Conservation (phyloP, 2,797 vertebrate species). For the Odontamblyopus rebecca region DNA sequence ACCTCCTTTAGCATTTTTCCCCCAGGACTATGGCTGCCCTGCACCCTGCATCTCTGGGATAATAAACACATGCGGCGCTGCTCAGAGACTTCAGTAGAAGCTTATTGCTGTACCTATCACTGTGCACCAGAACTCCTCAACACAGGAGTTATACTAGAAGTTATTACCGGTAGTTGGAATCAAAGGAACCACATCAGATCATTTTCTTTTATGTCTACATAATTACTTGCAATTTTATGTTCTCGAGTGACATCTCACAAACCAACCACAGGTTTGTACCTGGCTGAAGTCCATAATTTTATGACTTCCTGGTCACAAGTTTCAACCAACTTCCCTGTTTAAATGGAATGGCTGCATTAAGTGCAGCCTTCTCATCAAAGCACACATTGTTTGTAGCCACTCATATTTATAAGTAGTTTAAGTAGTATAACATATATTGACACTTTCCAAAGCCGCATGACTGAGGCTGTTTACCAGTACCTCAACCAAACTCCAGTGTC, state of each 20-base stretch:
- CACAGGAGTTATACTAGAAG: neutral
- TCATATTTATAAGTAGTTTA: neutral
- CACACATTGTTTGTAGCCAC: neutral
- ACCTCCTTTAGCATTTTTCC: conserved; percentile 80
- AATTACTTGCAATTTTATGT: neutral
- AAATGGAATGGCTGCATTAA: neutral
- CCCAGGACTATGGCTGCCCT: conserved; percentile 71
- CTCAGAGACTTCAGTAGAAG: conserved; percentile 67
- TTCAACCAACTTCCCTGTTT: neutral
- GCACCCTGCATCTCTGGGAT: conserved; percentile 57
- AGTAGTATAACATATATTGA: neutral
- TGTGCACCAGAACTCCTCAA: conserved; percentile 12
- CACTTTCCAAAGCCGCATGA: neutral
- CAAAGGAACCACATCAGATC: neutral
- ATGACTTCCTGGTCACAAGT: neutral
- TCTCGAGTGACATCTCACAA: neutral
- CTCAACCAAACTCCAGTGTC: conserved; percentile 29
- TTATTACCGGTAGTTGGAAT: neutral
- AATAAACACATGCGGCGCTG: conserved; percentile 65
- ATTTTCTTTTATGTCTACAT: neutral
- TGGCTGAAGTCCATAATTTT: neutral
- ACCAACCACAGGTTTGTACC: neutral
- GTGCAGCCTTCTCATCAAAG: no score
- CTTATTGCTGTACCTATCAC: conserved; percentile 24
- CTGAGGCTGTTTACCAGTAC: conserved; percentile 14